Evolutionary conservation across 2,888 invertebrate genomes (phyloP).

Genomic region (Gymnocheta viridis): DNA sequence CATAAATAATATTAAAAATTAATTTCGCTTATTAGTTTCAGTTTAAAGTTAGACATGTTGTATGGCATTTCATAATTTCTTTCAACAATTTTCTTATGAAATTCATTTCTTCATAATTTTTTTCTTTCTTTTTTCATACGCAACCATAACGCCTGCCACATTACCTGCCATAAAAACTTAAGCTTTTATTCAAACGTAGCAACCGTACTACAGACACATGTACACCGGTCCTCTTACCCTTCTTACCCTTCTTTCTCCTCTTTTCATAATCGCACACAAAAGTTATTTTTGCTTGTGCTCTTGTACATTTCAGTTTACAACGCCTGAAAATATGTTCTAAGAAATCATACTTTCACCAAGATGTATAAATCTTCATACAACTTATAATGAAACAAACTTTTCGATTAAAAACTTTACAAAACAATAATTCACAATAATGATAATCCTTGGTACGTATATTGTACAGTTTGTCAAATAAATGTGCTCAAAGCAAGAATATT

Average conservation of each 20-base stretch:
- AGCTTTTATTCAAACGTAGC: background rate
- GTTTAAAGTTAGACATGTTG: background rate
- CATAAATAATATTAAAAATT: background rate
- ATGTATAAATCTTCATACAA: slow-evolving; percentile 43
- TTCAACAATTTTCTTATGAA: background rate
- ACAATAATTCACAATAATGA: slow-evolving; percentile 62
- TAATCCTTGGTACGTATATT: slow-evolving; percentile 14
- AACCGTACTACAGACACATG: background rate
- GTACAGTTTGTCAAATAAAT: no score
- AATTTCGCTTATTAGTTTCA: background rate
- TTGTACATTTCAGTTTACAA: background rate
- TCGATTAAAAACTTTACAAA: slow-evolving; percentile 63
- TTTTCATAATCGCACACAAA: background rate
- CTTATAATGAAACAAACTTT: slow-evolving; percentile 64
- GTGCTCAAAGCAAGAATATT: no score
- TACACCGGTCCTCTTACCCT: background rate
- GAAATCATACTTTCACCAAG: background rate
- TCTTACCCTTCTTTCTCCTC: background rate
- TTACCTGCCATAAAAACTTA: slow-evolving; percentile 33
- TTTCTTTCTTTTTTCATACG: background rate
- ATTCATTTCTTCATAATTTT: background rate
- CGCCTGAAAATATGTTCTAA: slow-evolving; percentile 6
- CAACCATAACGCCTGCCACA: background rate
- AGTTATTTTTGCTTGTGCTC: background rate
- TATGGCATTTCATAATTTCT: slow-evolving; percentile 1